Base-by-base conservation (phyloP, 2,888 invertebrate species). In the Harpagoxenus sublaevis region DNA sequence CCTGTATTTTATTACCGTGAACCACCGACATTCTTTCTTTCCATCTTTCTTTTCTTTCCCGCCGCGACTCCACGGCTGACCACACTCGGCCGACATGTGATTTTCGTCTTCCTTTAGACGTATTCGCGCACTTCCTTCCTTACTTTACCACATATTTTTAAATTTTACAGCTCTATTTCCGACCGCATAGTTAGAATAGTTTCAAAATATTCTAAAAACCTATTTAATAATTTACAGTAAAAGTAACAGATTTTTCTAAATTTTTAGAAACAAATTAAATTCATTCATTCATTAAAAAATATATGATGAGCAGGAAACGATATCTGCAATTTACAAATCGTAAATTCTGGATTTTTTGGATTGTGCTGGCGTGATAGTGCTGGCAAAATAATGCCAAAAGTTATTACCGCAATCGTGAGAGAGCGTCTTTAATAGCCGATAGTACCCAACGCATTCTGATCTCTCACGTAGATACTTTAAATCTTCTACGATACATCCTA, bases 1-100 rank as follows among this genome's bases (percentile, higher is more conserved):
- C 42, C 62, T 70, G 86, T 92, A 89, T 92, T 91, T 92, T 90
- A 92, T 92, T 89, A 84, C 87, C 88, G 77, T 77, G 88, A 89
- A 90, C 86, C 87, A 84, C 83, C 88, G 87, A 81, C 90, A 89
- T 91, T 91, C 89, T 86, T 88, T 83, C 85, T 86, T 85, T 62
- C 83, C 71, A 31, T 86, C 84, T 83, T 88, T 75, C 81, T 82
- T 85, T 87, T 87, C 85, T 86, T 77, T 74, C 65, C 73, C 79
- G 70, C 71, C 75, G 82, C 77, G 57, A 35, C 35, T 66, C 45
- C 62, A 74, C 31, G 63, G 48, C 71, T 68, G 81, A 74, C 83
- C 88, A 83, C 87, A 68, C 87, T 79, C 18, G 73, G 42, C 65
- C 82, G 48, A 79, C 83, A 86, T 89, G 86, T 85, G 85, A 88